Evolutionary conservation across 2,113 vertebrate species (phyloP), one percentile per base, ranked within the genome.

Genomic region (Microcebus murinus): DNA sequence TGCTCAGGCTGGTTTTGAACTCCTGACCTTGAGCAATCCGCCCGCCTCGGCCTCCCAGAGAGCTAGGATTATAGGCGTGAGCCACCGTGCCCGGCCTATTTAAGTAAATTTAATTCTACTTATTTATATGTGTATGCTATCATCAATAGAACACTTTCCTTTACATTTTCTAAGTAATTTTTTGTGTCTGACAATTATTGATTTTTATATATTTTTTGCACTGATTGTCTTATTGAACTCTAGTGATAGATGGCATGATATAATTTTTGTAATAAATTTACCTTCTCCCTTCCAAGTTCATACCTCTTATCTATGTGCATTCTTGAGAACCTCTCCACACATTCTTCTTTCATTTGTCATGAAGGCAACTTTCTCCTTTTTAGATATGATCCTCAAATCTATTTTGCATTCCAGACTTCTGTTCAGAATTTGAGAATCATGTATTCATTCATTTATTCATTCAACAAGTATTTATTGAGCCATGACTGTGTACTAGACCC

Each of bases 161-260:
- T 86, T 80, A 79, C n/a, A 65, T 87, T 65, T 73, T 81, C 68
- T 31, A 61, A 82, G 48, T 84, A 74, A 52, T 80, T 52, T 65
- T 80, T 65, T 91, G 34, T 36, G 20, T 63, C 29, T 80, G 10
- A 87, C 25, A 93, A 4, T 73, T 61, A 52, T 10, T 70, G 31
- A 57, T 73, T 93, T 88, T 90, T 90, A 39, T 55, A 14, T 57
- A 79, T 87, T 87, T 83, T 87, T 96, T 63, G 14, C n/a, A 59
- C n/a, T 73, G 48, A 73, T 73, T 71, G 31, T 4, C 50, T 85
- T 55, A 90, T 25, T 90, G 52, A 86, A 42, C 12, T 79, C 29
- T 74, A 81, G 39, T 74, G 74, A 36, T 34, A 88, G 21, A 45
- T n/a, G 70, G n/a, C 17, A 36, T 42, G 27, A 63, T 48, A 65